A percentile compares a stretch with the other conserved stretches of the same genome.
Conservation (phyloP, 2,797 vertebrate genomes). For the Pseudocheirus occidentalis region DNA sequence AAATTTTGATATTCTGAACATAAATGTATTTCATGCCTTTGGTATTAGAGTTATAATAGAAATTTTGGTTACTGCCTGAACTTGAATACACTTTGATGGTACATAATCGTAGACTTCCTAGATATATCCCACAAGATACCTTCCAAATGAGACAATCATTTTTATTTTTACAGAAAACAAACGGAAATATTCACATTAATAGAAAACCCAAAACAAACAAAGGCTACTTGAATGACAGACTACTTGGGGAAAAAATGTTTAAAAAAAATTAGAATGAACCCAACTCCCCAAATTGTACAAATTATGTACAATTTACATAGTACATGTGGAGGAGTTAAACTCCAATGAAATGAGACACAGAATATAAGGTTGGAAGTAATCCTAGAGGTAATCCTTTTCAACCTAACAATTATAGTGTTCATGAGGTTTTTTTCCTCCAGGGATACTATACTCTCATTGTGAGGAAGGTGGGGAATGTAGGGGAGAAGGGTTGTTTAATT, state of each 20-base stretch:
- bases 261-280: too few relatives aligned
- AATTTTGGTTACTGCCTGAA: neutral
- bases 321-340: neutral
- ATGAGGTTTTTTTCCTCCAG: too few relatives aligned
- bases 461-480: too few relatives aligned
- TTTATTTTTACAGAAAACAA: neutral
- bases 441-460: too few relatives aligned
- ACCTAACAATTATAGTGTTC: neutral
- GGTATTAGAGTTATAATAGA: neutral
- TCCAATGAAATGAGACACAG: neutral
- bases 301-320: too few relatives aligned
- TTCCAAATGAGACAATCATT: neutral
- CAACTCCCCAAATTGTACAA: too few relatives aligned
- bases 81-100: too few relatives aligned
- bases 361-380: conserved; percentile 32
- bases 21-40: neutral
- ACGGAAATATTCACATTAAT: too few relatives aligned
- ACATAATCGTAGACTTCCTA: neutral
- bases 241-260: too few relatives aligned
- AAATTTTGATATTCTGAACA: neutral
- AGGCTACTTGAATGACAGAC: too few relatives aligned
- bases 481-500: too few relatives aligned
- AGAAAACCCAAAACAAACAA: too few relatives aligned
- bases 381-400: neutral
- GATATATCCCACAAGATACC: neutral